Percentiles rank a stretch among this genome's conserved stretches.
Evolutionary conservation across 2,113 vertebrate species (phyloP).

Genomic region (Crocuta crocuta): DNA sequence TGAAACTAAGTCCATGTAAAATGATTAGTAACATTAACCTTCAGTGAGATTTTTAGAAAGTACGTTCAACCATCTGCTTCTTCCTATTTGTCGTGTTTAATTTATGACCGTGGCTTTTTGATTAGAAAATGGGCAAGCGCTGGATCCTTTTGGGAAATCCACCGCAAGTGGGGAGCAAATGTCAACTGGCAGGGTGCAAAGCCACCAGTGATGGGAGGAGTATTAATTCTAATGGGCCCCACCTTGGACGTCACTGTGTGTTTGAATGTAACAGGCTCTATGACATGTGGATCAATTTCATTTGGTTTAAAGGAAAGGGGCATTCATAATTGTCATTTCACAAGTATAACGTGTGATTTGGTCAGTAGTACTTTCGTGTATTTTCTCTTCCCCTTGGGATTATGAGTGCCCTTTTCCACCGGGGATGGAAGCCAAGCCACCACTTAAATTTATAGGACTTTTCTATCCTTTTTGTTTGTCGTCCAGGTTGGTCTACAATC

Average conservation of each 20-base stretch:
- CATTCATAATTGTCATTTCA: conserved; percentile 27
- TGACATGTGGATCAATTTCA: neutral
- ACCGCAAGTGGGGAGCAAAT: conserved; percentile 38
- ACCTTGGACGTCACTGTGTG: neutral
- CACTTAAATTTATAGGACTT: conserved; percentile 61
- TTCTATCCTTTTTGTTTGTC: conserved; percentile 52
- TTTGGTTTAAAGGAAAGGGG: conserved; percentile 14
- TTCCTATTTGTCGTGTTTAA: conserved; percentile 77
- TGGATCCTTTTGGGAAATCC: conserved; percentile 72
- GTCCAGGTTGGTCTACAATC: conserved; percentile 56
- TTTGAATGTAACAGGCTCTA: neutral
- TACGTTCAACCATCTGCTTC: conserved; percentile 61
- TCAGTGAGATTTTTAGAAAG: conserved; percentile 63
- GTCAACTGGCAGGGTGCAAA: conserved; percentile 57
- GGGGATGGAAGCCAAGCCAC: conserved; percentile 41
- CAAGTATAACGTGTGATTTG: neutral
- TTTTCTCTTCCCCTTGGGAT: conserved; percentile 25
- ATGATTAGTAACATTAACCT: conserved; percentile 64
- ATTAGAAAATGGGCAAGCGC: conserved; percentile 72
- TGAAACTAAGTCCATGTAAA: conserved; percentile 46
- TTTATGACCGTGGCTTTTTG: conserved; percentile 72
- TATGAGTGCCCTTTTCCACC: neutral
- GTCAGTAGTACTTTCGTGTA: neutral
- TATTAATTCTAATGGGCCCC: neutral
- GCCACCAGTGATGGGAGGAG: conserved; percentile 14